phyloP scores from a whole-genome alignment of 2,797 vertebrate genomes.

The Enteromius thamalakanensis region DNA sequence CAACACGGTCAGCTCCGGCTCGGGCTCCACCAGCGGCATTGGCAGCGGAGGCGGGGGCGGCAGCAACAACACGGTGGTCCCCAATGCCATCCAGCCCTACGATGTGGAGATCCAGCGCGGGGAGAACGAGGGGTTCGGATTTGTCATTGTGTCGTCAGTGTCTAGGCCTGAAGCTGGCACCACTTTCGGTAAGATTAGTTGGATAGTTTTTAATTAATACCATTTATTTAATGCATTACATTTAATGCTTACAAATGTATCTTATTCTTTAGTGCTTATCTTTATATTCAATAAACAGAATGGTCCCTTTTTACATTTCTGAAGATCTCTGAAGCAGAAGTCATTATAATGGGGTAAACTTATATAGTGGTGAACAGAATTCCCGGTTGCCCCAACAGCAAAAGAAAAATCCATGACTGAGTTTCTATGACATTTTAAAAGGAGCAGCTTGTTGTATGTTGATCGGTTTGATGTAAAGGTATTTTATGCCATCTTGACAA shows the following conservation, averaged over 20 bases:
- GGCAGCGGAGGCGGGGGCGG: slow-evolving; percentile 81
- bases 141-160: slow-evolving; percentile 97
- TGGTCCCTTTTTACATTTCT: not conserved
- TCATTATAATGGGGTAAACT: not conserved
- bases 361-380: not conserved
- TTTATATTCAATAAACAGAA: slow-evolving; percentile 1
- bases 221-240: not conserved
- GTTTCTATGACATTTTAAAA: not conserved
- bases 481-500: no score
- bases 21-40: slow-evolving; percentile 87
- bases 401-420: not conserved
- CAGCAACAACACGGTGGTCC: slow-evolving; percentile 74
- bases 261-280: not conserved
- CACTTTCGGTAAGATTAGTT: slow-evolving; percentile 88
- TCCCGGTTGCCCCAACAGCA: not conserved
- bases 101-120: slow-evolving; percentile 96
- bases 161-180: slow-evolving; percentile 95
- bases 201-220: not conserved
- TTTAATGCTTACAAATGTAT: not conserved
- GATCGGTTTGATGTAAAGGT: no score
- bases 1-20: slow-evolving; percentile 89
- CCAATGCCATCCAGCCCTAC: slow-evolving; percentile 86
- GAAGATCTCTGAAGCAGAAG: not conserved
- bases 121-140: slow-evolving; percentile 96
- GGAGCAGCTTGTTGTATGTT: not conserved